phyloP scores from a whole-genome alignment of 2,797 vertebrate genomes.

The Gymnoscopelus microlampas region DNA sequence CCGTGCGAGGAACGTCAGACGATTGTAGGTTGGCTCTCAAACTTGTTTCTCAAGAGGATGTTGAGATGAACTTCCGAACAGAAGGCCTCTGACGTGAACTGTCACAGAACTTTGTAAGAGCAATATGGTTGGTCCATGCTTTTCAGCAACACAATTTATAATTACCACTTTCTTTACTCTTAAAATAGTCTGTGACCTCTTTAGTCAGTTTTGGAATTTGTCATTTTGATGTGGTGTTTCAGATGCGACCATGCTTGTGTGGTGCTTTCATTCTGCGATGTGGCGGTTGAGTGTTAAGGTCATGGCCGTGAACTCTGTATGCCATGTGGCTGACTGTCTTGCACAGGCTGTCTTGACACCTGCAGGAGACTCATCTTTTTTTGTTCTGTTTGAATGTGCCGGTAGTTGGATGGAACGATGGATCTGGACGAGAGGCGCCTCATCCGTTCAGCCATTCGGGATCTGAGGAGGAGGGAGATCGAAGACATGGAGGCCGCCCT shows the following conservation, averaged over 20 bases:
- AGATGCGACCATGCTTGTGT: background rate
- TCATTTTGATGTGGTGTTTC: constrained; percentile 5
- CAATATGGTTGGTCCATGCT: background rate
- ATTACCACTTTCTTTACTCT: constrained; percentile 27
- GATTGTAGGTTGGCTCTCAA: background rate
- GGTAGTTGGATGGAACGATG: constrained; percentile 89
- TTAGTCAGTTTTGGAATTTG: background rate
- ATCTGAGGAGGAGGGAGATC: constrained; percentile 90
- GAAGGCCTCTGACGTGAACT: background rate
- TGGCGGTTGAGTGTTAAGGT: constrained; percentile 14
- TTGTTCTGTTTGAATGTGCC: constrained; percentile 14
- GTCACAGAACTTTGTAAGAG: background rate
- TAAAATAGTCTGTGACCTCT: constrained; percentile 38
- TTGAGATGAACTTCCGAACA: background rate
- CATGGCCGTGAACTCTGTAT: constrained; percentile 30
- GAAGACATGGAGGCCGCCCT: constrained; percentile 90
- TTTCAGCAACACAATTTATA: too few species aligned
- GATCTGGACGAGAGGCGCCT: constrained; percentile 91
- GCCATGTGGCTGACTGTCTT: constrained; percentile 19
- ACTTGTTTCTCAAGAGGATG: constrained; percentile 2
- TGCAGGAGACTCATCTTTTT: background rate
- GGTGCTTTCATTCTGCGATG: constrained; percentile 8
- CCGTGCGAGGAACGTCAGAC: background rate
- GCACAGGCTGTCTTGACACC: background rate
- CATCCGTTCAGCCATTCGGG: constrained; percentile 93